A percentile compares a stretch with the other conserved stretches of the same genome.
Evolutionary conservation across 2,113 vertebrate species (phyloP).

Genomic region (Cercocebus atys): DNA sequence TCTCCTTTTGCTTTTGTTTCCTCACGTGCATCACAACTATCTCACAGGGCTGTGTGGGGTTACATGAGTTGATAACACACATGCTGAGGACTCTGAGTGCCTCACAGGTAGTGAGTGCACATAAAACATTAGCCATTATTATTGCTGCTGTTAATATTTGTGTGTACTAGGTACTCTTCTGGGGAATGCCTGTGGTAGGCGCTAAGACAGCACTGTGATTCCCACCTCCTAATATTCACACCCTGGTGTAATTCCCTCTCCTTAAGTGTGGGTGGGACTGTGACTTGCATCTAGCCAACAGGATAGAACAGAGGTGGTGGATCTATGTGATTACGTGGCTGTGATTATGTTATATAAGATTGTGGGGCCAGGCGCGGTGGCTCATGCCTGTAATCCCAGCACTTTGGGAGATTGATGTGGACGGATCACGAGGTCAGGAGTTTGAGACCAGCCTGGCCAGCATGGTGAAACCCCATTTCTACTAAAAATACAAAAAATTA

Average conservation of each 20-base stretch:
- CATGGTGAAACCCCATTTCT: no score
- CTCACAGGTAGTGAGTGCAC: not conserved
- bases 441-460: no score
- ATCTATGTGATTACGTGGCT: not conserved
- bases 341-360: not conserved
- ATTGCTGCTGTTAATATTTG: not conserved
- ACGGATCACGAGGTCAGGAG: no score
- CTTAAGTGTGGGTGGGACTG: not conserved
- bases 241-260: not conserved
- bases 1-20: not conserved
- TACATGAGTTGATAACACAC: rapidly evolving
- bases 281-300: not conserved
- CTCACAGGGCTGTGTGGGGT: not conserved
- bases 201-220: not conserved
- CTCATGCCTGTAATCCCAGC: no score
- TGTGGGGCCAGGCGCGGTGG: no score
- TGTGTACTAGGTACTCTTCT: not conserved
- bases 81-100: not conserved
- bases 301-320: not conserved
- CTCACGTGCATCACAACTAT: not conserved
- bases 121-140: not conserved
- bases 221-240: not conserved
- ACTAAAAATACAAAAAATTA: no score
- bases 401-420: no score
- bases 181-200: not conserved